phyloP scores from a whole-genome alignment of 2,113 vertebrate species.

The Vulpes vulpes region DNA sequence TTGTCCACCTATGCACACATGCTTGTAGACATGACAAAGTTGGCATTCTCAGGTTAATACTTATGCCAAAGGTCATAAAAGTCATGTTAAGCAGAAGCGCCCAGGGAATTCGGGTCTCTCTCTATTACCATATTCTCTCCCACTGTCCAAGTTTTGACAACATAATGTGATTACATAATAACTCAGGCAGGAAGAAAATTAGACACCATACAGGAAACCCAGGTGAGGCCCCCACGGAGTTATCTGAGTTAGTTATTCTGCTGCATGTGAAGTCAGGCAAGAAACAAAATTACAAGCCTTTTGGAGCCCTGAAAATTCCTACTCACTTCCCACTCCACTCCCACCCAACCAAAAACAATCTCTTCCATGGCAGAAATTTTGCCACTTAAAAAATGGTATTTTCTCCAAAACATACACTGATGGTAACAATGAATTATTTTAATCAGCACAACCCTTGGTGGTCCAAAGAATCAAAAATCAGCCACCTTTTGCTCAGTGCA shows the following conservation, averaged over 20 bases:
- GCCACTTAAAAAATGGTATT: neutral
- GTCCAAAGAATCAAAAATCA: neutral
- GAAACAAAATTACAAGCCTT: slow-evolving; percentile 26
- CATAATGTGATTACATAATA: slow-evolving; percentile 78
- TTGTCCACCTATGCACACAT: neutral
- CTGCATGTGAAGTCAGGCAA: slow-evolving; percentile 32
- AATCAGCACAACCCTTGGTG: neutral
- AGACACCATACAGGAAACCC: slow-evolving; percentile 53
- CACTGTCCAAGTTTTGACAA: slow-evolving; percentile 64
- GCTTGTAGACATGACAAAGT: slow-evolving; percentile 23
- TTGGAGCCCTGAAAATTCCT: slow-evolving; percentile 1
- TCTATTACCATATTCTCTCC: slow-evolving; percentile 53
- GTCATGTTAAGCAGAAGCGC: slow-evolving; percentile 57
- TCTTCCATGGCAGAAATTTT: slow-evolving; percentile 18
- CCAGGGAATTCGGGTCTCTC: slow-evolving; percentile 64
- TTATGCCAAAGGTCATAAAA: slow-evolving; percentile 68
- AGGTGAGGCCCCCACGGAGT: slow-evolving; percentile 60
- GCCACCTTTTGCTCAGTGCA: neutral
- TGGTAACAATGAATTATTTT: slow-evolving; percentile 24
- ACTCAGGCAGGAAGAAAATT: slow-evolving; percentile 71
- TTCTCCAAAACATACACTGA: slow-evolving; percentile 3
- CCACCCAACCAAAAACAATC: neutral
- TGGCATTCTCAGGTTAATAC: slow-evolving; percentile 39
- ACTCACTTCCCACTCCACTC: neutral
- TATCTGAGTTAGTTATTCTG: slow-evolving; percentile 18